Evolutionary conservation across 2,797 vertebrate genomes (phyloP), one percentile per base, ranked within the genome.

Genomic region (Acanthornis magna): DNA sequence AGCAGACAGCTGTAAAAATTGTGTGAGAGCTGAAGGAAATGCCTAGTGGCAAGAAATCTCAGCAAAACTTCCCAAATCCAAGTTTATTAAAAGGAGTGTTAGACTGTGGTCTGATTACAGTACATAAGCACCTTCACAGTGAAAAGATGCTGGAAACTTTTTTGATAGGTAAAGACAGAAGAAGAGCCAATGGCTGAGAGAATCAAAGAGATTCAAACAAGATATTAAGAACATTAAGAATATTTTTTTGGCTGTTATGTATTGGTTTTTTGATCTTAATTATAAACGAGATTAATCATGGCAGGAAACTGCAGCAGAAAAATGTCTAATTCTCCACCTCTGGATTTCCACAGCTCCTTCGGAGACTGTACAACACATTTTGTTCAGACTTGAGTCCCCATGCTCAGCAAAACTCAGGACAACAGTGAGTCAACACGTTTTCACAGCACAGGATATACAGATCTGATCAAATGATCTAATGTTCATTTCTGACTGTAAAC

Each of bases 201-300:
- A 84, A 38, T 47, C 36, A 80, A 75, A 70, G 16, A 57, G 16
- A 73, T 43, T 78, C 23, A 75, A 65, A 88, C 10, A 27, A 55
- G 21, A 63, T 75, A 89, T 13, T 16, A 71, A 48, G 40, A 78
- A 63, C 22, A 60, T 26, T 14, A n/a, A n/a, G n/a, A n/a, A n/a
- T n/a, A n/a, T 72, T 47, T 58, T 26, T 75, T 32, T 51, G 9
- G 20, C 17, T 66, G 23, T 13, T 72, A 29, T 53, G 70, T 70
- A 4, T 30, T 47, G 20, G 0, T 2, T 19, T 66, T 61, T 53
- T 32, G 0, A 27, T 36, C 21, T 75, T 61, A 72, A 66, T 26
- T 53, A 61, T 17, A 27, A 43, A 79, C 16, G 0, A 57, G 22
- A 68, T 61, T 72, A 92, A 53, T 32, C 20, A 23, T 26, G 42